Conservation (phyloP, 2,888 invertebrate species). For the Leptinotarsa haldemani region DNA sequence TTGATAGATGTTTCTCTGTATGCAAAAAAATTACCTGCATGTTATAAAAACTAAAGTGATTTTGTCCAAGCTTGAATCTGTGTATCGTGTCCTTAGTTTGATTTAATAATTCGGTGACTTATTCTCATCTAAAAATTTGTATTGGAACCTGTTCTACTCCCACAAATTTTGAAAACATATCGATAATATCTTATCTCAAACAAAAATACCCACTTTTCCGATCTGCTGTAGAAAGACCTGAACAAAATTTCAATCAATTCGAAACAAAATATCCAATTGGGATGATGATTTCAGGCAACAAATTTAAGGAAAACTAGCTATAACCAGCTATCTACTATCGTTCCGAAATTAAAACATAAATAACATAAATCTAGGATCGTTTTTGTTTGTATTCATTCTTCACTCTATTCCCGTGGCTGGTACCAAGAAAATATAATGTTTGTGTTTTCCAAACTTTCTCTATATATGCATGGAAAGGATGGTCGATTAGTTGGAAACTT, state of each 20-base stretch:
- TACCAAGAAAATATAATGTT: conserved; percentile 8
- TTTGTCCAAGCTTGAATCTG: no score
- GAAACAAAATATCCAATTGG: not conserved
- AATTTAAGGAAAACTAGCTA: not conserved
- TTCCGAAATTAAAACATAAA: not conserved
- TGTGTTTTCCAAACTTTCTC: conserved; percentile 12
- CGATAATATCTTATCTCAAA: no score
- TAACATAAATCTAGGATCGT: not conserved
- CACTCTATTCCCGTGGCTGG: conserved; percentile 16
- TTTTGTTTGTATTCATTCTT: conserved; percentile 1
- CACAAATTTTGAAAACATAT: no score
- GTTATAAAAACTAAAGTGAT: no score
- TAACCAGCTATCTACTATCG: not conserved
- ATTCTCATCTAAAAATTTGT: no score
- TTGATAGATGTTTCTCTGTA: no score
- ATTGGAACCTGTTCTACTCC: no score
- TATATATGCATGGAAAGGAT: conserved; percentile 15
- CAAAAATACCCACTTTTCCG: no score
- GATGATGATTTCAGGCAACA: not conserved
- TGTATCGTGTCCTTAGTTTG: no score
- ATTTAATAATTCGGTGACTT: no score
- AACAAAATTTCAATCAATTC: not conserved
- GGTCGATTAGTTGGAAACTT: conserved; percentile 1
- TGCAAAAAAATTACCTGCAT: no score
- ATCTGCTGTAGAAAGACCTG: no score